Conservation (phyloP, 1,140 invertebrate genomes). For the Andrena cerasifolii region DNA sequence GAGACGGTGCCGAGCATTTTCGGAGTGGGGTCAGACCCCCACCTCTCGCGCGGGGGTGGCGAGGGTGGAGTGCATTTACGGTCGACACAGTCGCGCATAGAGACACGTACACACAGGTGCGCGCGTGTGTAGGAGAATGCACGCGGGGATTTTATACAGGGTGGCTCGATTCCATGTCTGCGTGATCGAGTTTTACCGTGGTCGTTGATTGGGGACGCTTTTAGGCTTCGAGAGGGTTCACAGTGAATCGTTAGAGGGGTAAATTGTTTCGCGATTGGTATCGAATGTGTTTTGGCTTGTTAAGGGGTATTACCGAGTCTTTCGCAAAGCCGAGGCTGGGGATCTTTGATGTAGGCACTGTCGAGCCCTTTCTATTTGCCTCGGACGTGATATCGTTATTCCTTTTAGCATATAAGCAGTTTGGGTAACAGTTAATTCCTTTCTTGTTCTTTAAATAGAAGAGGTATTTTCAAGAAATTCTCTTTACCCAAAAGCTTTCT, state of each 20-base stretch:
- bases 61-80: neutral
- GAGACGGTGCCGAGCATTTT: conserved; percentile 9
- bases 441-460: no score
- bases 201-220: neutral
- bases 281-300: conserved; percentile 1
- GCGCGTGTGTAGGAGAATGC: conserved; percentile 7
- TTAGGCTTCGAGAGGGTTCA: neutral
- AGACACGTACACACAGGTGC: no score
- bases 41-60: neutral
- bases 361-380: no score
- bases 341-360: no score
- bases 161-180: neutral
- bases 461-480: no score
- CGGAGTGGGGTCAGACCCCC: conserved; percentile 24
- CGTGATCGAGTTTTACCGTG: neutral
- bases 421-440: no score
- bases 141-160: conserved; percentile 24
- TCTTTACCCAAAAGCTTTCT: conserved; percentile 4
- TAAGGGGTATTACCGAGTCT: no score
- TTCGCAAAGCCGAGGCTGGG: no score
- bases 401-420: no score
- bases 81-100: neutral
- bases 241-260: neutral
- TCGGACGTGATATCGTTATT: no score
- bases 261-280: neutral